Evolutionary conservation across 2,113 vertebrate genomes (phyloP).

Genomic region (Pteruthius melanotis): DNA sequence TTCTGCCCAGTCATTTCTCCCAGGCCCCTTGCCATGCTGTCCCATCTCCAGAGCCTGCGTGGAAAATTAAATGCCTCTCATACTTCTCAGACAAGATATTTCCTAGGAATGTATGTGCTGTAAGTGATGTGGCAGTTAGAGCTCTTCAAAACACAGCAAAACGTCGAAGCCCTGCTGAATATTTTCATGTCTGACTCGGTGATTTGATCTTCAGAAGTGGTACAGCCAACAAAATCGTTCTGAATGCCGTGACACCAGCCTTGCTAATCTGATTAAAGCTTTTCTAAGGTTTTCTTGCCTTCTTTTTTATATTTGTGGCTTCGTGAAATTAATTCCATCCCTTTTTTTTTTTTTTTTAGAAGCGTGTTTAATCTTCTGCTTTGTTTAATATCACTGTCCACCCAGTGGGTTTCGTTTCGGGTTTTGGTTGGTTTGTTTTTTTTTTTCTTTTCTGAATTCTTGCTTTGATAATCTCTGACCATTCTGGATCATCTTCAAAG

Average conservation of each 20-base stretch:
- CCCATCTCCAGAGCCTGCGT: not conserved
- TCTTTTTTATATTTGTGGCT: not conserved
- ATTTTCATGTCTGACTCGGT: not conserved
- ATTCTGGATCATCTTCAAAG: conserved; percentile 38
- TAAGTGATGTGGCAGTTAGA: not conserved
- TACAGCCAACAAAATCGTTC: not conserved
- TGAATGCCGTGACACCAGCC: not conserved
- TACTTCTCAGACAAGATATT: not conserved
- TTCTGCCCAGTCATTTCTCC: not conserved
- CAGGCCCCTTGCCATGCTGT: not conserved
- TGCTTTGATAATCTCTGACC: conserved; percentile 45
- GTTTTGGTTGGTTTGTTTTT: not conserved
- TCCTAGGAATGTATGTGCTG: not conserved
- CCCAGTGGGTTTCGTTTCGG: not conserved
- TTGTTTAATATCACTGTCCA: not conserved
- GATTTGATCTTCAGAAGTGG: conserved; percentile 2
- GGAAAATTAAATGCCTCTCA: not conserved
- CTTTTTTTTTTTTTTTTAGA: not conserved
- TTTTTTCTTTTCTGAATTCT: not conserved
- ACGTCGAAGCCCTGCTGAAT: not conserved
- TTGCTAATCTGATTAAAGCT: conserved; percentile 6
- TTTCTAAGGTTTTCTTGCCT: conserved; percentile 7
- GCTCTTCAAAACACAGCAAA: not conserved
- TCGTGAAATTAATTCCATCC: not conserved
- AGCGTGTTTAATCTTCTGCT: not conserved